Conservation (phyloP, 2,888 invertebrate species). For the Ormyrus nitidulus region DNA sequence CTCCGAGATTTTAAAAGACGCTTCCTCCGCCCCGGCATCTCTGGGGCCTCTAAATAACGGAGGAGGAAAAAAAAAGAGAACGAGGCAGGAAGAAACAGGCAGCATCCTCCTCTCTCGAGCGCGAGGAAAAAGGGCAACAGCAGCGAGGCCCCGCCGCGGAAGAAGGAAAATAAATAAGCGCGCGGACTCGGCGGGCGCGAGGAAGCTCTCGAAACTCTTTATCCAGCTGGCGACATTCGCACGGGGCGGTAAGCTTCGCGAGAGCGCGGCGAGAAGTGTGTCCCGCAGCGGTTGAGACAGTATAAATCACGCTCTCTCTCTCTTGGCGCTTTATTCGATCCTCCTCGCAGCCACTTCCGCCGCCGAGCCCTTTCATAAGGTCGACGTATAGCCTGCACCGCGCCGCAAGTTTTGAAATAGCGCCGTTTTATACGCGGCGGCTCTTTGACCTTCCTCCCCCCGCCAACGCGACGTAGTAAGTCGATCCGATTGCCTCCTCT, state of each 20-base stretch:
- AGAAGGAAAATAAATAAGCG: conserved; percentile 30
- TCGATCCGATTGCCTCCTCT: too few relatives aligned
- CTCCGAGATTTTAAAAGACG: too few relatives aligned
- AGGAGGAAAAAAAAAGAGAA: not conserved
- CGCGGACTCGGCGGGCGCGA: too few relatives aligned
- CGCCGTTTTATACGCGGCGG: conserved; percentile 32
- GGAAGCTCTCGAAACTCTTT: conserved; percentile 32
- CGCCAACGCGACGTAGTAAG: not conserved
- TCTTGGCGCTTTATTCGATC: not conserved
- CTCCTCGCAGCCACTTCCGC: too few relatives aligned
- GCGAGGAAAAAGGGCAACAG: too few relatives aligned
- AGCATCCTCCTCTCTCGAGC: too few relatives aligned
- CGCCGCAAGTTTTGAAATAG: conserved; percentile 38
- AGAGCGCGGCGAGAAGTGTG: conserved; percentile 3
- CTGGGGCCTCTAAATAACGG: too few relatives aligned
- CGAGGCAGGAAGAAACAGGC: not conserved
- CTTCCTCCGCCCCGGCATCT: too few relatives aligned
- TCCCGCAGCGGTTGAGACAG: conserved; percentile 36
- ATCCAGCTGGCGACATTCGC: conserved; percentile 23
- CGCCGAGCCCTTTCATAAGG: conserved; percentile 21
- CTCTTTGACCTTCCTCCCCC: conserved; percentile 6
- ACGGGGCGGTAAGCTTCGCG: not conserved
- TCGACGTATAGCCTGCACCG: not conserved
- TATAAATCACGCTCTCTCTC: conserved; percentile 45
- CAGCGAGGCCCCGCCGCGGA: not conserved